Conservation (phyloP, 2,113 vertebrate species). For the Forbesichthys agassizii region DNA sequence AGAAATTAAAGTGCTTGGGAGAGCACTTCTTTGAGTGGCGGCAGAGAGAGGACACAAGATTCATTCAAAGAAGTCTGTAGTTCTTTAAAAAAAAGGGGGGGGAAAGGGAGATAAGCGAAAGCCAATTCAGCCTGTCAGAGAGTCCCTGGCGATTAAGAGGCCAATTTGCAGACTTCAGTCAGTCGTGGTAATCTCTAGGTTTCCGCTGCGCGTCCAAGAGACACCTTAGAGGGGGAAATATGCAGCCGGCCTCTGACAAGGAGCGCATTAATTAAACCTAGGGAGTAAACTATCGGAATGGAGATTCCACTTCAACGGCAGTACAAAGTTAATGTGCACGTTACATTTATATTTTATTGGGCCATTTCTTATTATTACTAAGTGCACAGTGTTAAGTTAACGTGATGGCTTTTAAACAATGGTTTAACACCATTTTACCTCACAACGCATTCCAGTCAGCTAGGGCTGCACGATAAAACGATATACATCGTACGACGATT, state of each 20-base stretch:
- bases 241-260: background rate
- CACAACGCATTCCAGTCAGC: too few relatives aligned
- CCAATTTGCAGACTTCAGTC: constrained; percentile 37
- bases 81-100: background rate
- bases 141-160: constrained; percentile 45
- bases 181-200: constrained; percentile 11
- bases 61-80: constrained; percentile 45
- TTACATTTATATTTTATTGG: too few relatives aligned
- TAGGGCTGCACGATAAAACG: too few relatives aligned
- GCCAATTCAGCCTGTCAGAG: constrained; percentile 25
- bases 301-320: too few relatives aligned
- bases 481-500: too few relatives aligned
- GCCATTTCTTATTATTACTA: too few relatives aligned
- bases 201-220: background rate
- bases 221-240: background rate
- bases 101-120: constrained; percentile 47
- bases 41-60: constrained; percentile 27
- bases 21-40: constrained; percentile 39
- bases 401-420: too few relatives aligned
- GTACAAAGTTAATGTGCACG: too few relatives aligned
- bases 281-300: too few relatives aligned
- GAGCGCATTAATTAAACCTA: background rate
- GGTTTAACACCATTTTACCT: too few relatives aligned
- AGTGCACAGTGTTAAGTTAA: too few relatives aligned
- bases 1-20: constrained; percentile 50